phyloP scores from a whole-genome alignment of 2,888 invertebrate species.

The Drosophila seclusa region DNA sequence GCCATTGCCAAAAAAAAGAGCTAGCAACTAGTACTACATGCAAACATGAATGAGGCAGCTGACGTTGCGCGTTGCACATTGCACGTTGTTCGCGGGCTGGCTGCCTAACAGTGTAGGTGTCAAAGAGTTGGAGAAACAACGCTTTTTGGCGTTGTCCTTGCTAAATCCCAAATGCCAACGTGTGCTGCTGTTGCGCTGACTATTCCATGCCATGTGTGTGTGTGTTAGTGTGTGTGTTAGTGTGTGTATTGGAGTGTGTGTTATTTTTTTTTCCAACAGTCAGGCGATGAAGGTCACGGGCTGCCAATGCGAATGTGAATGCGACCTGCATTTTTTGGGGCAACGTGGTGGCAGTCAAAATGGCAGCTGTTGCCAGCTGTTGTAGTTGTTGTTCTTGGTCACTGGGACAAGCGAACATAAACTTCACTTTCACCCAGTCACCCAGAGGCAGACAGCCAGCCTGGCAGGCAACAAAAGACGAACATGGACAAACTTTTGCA shows the following conservation, averaged over 20 bases:
- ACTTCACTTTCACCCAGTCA: constrained; percentile 67
- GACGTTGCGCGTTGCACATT: constrained; percentile 33
- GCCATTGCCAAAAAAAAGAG: constrained; percentile 50
- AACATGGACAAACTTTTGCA: constrained; percentile 12
- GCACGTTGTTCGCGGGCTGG: constrained; percentile 24
- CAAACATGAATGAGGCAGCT: constrained; percentile 66
- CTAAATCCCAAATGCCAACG: constrained; percentile 37
- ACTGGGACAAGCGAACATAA: constrained; percentile 62
- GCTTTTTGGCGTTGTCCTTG: constrained; percentile 57
- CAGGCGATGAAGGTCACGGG: constrained; percentile 56
- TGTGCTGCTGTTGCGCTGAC: constrained; percentile 17
- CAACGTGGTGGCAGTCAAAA: constrained; percentile 15
- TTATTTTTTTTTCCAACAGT: not conserved
- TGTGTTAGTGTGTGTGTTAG: not conserved
- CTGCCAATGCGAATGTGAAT: constrained; percentile 46
- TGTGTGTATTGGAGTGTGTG: not conserved
- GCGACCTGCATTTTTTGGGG: constrained; percentile 64
- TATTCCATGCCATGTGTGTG: constrained; percentile 12
- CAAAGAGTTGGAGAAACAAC: constrained; percentile 24
- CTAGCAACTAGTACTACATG: constrained; percentile 55
- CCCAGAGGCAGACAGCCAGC: constrained; percentile 18
- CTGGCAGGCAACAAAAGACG: constrained; percentile 21
- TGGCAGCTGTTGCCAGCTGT: constrained; percentile 28
- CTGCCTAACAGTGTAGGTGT: constrained; percentile 33
- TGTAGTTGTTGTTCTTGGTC: constrained; percentile 59